Evolutionary conservation across 2,888 invertebrate genomes (phyloP), one percentile per base, ranked within the genome.

Genomic region (Leptinotarsa rubiginosa): DNA sequence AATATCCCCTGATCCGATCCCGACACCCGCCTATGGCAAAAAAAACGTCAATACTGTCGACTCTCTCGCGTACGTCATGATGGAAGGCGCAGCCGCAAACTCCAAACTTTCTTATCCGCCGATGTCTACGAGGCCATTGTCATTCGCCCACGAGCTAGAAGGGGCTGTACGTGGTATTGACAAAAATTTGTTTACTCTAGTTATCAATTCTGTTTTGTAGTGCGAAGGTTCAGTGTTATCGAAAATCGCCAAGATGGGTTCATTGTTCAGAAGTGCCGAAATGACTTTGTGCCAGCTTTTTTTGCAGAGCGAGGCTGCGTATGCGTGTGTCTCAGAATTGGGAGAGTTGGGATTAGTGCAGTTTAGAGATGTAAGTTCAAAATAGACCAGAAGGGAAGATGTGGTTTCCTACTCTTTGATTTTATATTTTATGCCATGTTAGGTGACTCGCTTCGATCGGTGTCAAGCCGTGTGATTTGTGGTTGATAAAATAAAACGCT

Each of bases 251-350:
- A 89, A 87, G 81, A 96, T 96, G 96, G 95, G 95, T 88, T 95
- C 96, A 87, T 91, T 98, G 87, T 98, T 98, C 89, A 93, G 98
- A 83, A 98, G 98, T 91, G 98, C 98, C 89, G 97, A 98, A 91
- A 99, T 99, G 98, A 95, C 96, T 86, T 92, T 98, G 88, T 98
- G 98, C 92, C 99, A 99, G 89, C 94, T 99, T 85, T 99, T 98
- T 89, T 91, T 99, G 81, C 99, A 99, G 89, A 97, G 97, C 89
- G 99, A 99, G 90, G 97, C 98, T 74, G 98, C 99, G 20, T 99
- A 99, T 90, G 96, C 97, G 77, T 98, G 98, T 90, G 97, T 99
- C 81, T 97, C 98, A 49, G 98, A 99, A 88, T 91, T 99, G 69
- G 99, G 99, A 76, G 99, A 99, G 89, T 90, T 99, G 80, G 99